Conservation (phyloP, 2,888 invertebrate species). For the Myathropa florea region DNA sequence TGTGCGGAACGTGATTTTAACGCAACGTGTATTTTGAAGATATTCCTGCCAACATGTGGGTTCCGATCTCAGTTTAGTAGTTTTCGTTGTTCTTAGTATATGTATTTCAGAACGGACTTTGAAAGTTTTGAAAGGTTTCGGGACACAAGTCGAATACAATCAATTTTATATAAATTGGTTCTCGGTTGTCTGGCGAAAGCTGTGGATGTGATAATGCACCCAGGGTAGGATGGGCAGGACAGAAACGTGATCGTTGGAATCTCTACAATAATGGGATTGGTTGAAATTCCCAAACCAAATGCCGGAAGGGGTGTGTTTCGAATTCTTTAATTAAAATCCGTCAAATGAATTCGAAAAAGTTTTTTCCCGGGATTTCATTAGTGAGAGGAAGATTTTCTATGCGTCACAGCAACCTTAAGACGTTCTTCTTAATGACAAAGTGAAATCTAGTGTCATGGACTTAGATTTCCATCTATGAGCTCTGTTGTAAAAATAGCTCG, state of each 20-base stretch:
- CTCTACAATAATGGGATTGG: conserved; percentile 43
- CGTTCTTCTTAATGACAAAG: too few species aligned
- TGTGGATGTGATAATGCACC: conserved; percentile 36
- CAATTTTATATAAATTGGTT: conserved; percentile 64
- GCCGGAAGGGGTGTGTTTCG: conserved; percentile 6
- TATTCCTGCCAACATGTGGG: conserved; percentile 20
- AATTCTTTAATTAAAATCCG: too few species aligned
- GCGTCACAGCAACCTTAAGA: too few species aligned
- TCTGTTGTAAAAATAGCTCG: too few species aligned
- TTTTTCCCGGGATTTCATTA: too few species aligned
- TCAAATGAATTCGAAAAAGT: too few species aligned
- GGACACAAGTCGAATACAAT: conserved; percentile 49
- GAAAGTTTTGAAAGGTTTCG: conserved; percentile 25
- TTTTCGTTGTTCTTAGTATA: neutral
- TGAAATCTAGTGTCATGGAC: too few species aligned
- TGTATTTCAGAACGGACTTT: neutral
- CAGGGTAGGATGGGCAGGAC: conserved; percentile 8
- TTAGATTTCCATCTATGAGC: too few species aligned
- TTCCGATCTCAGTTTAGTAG: neutral
- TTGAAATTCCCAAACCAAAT: conserved; percentile 30
- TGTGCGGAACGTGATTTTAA: conserved; percentile 63
- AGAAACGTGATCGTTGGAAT: conserved; percentile 29
- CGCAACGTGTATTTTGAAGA: conserved; percentile 41
- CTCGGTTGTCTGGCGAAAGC: conserved; percentile 7
- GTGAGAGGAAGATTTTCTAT: too few species aligned